These are phyloP conservation scores for Scomberomorus guttatus DNA, from an alignment of 2,797 vertebrate genomes.

Conservation along the genomic window DNA sequence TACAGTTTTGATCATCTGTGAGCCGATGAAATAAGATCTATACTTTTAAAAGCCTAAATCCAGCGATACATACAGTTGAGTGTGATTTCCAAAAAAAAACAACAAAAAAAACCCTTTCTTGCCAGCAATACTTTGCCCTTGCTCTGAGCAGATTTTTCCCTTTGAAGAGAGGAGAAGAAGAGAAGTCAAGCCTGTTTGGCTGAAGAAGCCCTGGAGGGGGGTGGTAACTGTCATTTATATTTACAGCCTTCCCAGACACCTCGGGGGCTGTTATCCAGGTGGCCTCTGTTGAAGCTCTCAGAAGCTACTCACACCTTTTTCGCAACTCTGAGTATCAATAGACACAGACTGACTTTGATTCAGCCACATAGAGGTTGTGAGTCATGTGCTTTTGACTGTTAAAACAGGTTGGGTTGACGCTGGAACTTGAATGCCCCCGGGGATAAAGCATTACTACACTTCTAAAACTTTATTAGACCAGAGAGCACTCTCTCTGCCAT, in stretches of 20 bases:
- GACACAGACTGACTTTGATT: conserved; percentile 84
- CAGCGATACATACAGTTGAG: conserved; percentile 38
- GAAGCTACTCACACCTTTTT: conserved; percentile 80
- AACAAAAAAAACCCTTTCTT: conserved; percentile 47
- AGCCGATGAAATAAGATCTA: conserved; percentile 51
- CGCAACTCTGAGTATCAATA: conserved; percentile 80
- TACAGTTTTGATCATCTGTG: conserved; percentile 21
- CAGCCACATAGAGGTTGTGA: conserved; percentile 82
- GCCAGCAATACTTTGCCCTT: conserved; percentile 68
- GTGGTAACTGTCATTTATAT: conserved; percentile 86
- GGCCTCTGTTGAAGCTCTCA: conserved; percentile 83
- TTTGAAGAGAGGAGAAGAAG: conserved; percentile 80
- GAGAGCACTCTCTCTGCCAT: conserved; percentile 51
- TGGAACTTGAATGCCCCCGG: conserved; percentile 86
- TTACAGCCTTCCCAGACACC: conserved; percentile 86
- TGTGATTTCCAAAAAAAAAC: conserved; percentile 25
- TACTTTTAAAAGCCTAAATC: conserved; percentile 45
- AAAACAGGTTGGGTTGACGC: conserved; percentile 82
- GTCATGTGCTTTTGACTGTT: conserved; percentile 84
- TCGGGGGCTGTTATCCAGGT: conserved; percentile 85
- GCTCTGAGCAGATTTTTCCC: conserved; percentile 75
- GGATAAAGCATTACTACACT: conserved; percentile 81
- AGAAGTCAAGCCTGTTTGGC: conserved; percentile 76
- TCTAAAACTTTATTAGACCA: conserved; percentile 74
- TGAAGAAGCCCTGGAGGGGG: conserved; percentile 79